phyloP scores from a whole-genome alignment of 2,113 vertebrate species.

The Mus musculus region DNA sequence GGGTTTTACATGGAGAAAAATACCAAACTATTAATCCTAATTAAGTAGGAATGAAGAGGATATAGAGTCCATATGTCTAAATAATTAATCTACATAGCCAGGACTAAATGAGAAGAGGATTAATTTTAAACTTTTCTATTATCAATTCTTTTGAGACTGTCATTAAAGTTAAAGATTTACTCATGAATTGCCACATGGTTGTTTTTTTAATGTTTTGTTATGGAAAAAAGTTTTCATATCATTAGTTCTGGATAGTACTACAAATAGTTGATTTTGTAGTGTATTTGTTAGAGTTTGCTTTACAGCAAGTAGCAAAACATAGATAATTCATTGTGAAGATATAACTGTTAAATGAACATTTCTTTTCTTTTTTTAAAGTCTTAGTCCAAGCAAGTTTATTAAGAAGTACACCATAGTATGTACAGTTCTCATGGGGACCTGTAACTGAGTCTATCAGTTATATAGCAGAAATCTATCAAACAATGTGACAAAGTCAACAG shows the following conservation, averaged over 20 bases:
- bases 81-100: background rate
- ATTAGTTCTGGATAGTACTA: background rate
- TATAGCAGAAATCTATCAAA: background rate
- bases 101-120: background rate
- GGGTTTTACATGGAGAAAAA: background rate
- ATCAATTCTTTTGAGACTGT: background rate
- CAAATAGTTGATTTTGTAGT: background rate
- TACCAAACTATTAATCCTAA: background rate
- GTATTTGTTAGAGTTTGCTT: background rate
- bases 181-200: background rate
- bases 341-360: no score
- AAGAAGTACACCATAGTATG: background rate
- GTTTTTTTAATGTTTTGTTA: background rate
- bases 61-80: background rate
- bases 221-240: background rate
- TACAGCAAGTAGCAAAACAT: background rate
- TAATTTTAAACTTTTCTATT: background rate
- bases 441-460: no score
- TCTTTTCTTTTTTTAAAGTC: no score
- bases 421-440: background rate
- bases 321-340: background rate
- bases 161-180: background rate
- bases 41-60: background rate
- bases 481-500: background rate
- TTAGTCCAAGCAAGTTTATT: background rate